These are phyloP conservation scores for Gastrophysa polygoni DNA, from an alignment of 2,888 invertebrate species.

Conservation along the genomic window DNA sequence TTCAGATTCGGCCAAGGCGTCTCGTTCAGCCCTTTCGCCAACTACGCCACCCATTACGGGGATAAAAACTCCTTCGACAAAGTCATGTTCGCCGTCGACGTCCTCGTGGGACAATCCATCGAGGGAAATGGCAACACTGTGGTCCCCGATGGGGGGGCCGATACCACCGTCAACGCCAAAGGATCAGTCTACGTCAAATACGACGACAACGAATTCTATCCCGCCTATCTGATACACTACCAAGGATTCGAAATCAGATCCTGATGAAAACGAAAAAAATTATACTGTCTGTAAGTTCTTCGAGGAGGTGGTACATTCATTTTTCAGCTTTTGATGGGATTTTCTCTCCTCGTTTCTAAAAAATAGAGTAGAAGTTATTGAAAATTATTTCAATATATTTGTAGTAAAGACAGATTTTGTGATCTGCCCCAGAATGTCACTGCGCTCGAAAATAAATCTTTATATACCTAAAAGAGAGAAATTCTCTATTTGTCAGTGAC, in stretches of 20 bases:
- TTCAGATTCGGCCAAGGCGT: slow-evolving; percentile 44
- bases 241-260: slow-evolving; percentile 8
- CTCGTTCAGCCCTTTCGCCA: slow-evolving; percentile 43
- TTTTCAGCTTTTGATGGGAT: no score
- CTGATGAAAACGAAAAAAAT: no score
- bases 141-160: slow-evolving; percentile 42
- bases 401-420: no score
- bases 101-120: slow-evolving; percentile 37
- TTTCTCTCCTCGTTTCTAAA: no score
- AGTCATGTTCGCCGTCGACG: slow-evolving; percentile 44
- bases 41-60: slow-evolving; percentile 44
- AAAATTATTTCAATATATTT: no score
- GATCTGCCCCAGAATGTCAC: no score
- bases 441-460: no score
- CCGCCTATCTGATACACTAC: slow-evolving; percentile 6
- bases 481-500: no score
- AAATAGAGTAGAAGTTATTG: no score
- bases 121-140: slow-evolving; percentile 38
- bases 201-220: slow-evolving; percentile 4
- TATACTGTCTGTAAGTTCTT: no score
- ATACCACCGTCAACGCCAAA: slow-evolving; percentile 43
- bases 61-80: slow-evolving; percentile 31
- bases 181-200: slow-evolving; percentile 21
- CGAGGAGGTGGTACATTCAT: no score
- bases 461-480: no score